Evolutionary conservation across 2,797 vertebrate genomes (phyloP).

Genomic region (Neopelma chrysocephalum): DNA sequence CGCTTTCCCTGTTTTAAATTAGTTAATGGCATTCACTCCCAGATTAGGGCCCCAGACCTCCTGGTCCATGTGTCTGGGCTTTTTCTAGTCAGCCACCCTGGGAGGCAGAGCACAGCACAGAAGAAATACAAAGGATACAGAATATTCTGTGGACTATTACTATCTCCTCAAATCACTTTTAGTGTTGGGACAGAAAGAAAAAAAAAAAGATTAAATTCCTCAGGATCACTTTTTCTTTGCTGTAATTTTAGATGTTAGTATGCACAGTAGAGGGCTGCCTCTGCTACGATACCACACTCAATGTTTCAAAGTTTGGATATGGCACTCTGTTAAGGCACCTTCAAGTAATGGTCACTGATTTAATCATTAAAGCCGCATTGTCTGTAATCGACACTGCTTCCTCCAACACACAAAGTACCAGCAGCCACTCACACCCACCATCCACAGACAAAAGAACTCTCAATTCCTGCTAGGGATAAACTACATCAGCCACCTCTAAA

Average conservation of each 20-base stretch:
- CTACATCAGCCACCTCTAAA: constrained; percentile 57
- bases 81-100: background rate
- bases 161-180: background rate
- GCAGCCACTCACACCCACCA: constrained; percentile 38
- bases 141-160: background rate
- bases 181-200: background rate
- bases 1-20: background rate
- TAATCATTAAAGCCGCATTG: constrained; percentile 38
- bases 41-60: background rate
- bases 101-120: background rate
- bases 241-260: background rate
- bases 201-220: background rate
- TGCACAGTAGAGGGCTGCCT: constrained; percentile 36
- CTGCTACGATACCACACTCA: background rate
- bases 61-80: accelerated
- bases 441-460: constrained; percentile 28
- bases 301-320: constrained; percentile 42
- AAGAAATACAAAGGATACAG: background rate
- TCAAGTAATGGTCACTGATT: background rate
- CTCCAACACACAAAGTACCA: constrained; percentile 8
- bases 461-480: constrained; percentile 3
- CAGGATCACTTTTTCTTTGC: background rate
- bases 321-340: constrained; percentile 46
- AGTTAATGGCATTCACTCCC: background rate
- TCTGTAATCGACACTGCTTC: constrained; percentile 31